phyloP scores from a whole-genome alignment of 2,113 vertebrate species.

The Egretta garzetta region DNA sequence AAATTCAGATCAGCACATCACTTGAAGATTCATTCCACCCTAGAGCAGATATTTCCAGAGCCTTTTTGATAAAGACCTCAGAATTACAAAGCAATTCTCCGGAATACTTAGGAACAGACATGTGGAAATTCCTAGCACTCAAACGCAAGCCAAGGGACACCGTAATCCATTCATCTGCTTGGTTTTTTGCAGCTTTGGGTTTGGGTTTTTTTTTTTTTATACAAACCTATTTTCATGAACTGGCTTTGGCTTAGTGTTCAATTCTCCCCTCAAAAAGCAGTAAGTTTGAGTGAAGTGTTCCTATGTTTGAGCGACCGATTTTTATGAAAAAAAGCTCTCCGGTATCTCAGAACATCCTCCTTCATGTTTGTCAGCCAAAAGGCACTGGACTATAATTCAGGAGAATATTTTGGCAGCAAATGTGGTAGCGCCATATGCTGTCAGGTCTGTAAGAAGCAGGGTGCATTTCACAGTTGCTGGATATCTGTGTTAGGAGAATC shows the following conservation, averaged over 20 bases:
- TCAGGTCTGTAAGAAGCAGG: background rate
- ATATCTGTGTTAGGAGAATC: background rate
- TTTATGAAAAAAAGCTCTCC: background rate
- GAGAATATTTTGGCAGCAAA: background rate
- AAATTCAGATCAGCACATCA: background rate
- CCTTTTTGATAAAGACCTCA: background rate
- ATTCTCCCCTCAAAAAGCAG: background rate
- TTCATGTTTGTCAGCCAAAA: background rate
- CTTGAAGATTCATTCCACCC: background rate
- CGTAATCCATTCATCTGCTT: background rate
- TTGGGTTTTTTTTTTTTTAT: background rate
- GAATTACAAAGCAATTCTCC: background rate
- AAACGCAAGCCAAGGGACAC: background rate
- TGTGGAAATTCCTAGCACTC: background rate
- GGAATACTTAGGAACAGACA: background rate
- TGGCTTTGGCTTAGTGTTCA: background rate
- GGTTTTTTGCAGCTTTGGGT: background rate
- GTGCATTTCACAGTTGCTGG: background rate
- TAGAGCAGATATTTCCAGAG: conserved; percentile 5
- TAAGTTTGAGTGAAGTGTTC: background rate
- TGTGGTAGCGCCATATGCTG: background rate
- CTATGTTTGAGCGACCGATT: background rate
- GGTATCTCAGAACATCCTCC: background rate
- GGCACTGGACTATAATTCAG: background rate
- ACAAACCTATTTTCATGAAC: background rate